These are phyloP conservation scores for Guaruba guarouba DNA, from an alignment of 2,113 vertebrate species.

Conservation along the genomic window DNA sequence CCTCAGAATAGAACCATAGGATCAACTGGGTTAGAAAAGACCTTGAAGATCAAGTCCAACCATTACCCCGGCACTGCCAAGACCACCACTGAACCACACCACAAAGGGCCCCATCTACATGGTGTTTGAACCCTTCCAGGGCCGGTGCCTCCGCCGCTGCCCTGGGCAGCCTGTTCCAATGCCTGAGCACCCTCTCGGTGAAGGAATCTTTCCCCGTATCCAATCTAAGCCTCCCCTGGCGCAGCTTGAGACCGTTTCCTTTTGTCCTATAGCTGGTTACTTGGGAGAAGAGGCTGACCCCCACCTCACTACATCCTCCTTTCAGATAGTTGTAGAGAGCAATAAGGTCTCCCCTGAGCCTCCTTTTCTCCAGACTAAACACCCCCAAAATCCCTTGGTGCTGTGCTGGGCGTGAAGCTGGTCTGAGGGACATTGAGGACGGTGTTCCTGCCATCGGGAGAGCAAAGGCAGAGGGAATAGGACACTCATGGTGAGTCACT, in stretches of 20 bases:
- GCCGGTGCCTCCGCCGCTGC: too few relatives aligned
- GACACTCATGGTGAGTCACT: neutral
- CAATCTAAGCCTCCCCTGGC: neutral
- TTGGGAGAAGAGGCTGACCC: neutral
- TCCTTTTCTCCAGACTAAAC: neutral
- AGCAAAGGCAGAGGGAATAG: neutral
- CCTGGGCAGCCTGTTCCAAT: neutral
- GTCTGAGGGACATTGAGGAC: too few relatives aligned
- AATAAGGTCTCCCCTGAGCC: neutral
- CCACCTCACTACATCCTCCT: neutral
- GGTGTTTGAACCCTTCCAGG: neutral
- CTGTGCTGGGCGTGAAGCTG: neutral
- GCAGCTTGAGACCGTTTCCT: neutral
- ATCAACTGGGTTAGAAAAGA: neutral
- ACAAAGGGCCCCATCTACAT: neutral
- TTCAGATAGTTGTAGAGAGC: neutral
- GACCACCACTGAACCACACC: neutral
- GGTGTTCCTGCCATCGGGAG: neutral
- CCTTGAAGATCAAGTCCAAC: neutral
- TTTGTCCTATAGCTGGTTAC: neutral
- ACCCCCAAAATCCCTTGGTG: neutral
- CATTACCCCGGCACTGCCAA: neutral
- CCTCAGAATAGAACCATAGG: neutral
- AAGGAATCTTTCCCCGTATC: neutral
- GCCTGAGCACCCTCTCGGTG: neutral